Base-by-base conservation (phyloP, 2,113 vertebrate genomes). In the Sebastes schlegelii region DNA sequence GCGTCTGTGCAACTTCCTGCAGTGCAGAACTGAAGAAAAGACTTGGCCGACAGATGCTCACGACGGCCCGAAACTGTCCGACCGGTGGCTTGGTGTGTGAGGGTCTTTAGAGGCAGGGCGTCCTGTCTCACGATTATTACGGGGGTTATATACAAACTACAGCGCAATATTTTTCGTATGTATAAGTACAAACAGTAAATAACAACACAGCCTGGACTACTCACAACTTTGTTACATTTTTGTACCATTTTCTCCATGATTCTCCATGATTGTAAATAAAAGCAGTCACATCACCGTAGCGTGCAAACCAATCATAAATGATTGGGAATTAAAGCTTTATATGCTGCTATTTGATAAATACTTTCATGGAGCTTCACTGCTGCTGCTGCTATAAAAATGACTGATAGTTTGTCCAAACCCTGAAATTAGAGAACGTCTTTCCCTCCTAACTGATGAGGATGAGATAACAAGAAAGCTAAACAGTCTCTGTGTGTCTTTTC, bases 401-500 rank as follows among this genome's bases (percentile, higher is more conserved):
- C 34, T 34, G 34, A 34, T 34, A 34, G 34, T 11, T 55, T 42
- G 19, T 42, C 17, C 0, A 48, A 46, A 2, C 6, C n/a, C 5
- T 34, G 4, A 68, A 69, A 70, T 19, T 6, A 43, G 16, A 83
- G 46, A 42, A 58, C 17, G 19, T 81, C 1, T 55, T 14, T 74
- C 11, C 4, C 8, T 72, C 9, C 51, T 45, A 11, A 19, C 42
- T 13, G 19, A 42, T 13, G 16, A 42, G 13, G 43, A 80, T 34
- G 14, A 48, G 60, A 75, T 49, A 49, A 79, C 43, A 23, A 34
- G 34, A 48, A 42, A 26, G 0, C 23, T 55, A 48, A 14, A 45
- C 57, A 4, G 19, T 11, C 58, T 57, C 17, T 46, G 62, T 65
- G 21, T 76, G 71, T 82, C 17, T 8, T 61, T 74, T 62, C 13